These are phyloP conservation scores for Caenorhabditis latens DNA, from an alignment of 1,140 invertebrate genomes.

Conservation along the genomic window DNA sequence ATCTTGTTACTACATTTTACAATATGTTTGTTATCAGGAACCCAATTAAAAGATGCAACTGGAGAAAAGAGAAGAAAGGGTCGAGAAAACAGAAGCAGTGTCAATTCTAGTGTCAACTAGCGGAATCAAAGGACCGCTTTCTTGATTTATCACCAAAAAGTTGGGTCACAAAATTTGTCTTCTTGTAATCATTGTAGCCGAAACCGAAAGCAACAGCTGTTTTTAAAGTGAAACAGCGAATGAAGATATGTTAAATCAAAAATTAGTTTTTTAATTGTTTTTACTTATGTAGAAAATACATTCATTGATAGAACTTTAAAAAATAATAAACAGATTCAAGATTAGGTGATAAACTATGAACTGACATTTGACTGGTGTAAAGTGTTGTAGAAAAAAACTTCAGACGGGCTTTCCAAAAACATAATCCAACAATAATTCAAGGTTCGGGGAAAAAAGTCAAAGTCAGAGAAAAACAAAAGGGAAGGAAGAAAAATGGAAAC, in stretches of 20 bases:
- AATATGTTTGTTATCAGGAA: conserved; percentile 14
- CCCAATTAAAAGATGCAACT: background rate
- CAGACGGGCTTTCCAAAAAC: too few species aligned
- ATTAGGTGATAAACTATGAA: too few species aligned
- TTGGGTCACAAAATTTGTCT: conserved; percentile 20
- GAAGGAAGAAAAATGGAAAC: conserved; percentile 21
- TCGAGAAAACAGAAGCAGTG: conserved; percentile 5
- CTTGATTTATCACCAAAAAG: conserved; percentile 51
- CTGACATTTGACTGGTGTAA: too few species aligned
- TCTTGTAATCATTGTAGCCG: conserved; percentile 39
- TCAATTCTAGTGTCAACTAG: conserved; percentile 5
- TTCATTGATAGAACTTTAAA: too few species aligned
- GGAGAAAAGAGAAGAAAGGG: background rate
- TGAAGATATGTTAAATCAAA: background rate
- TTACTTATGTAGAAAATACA: too few species aligned
- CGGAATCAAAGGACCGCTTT: conserved; percentile 38
- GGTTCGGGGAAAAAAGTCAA: too few species aligned
- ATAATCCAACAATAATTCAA: too few species aligned
- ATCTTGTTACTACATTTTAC: background rate
- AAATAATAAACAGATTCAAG: too few species aligned
- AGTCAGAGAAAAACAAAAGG: background rate
- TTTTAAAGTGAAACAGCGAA: background rate
- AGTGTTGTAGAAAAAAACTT: too few species aligned
- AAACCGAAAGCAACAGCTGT: conserved; percentile 34
- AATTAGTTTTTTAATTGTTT: background rate